These are phyloP conservation scores for Terebella lapidaria DNA, from an alignment of 2,888 invertebrate species.

Conservation along the genomic window DNA sequence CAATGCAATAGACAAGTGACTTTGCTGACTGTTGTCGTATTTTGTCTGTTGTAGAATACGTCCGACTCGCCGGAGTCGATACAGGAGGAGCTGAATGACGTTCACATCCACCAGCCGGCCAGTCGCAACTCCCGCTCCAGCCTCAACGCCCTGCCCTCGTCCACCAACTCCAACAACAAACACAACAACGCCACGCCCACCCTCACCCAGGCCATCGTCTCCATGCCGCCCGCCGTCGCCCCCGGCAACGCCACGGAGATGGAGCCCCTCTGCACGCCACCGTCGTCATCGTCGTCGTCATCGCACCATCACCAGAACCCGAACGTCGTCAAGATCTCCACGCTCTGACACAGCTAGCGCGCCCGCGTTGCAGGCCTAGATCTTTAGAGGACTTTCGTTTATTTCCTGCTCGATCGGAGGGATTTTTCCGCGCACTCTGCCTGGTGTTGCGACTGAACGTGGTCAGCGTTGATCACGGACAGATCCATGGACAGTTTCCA, in stretches of 20 bases:
- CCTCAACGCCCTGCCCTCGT: slow-evolving; percentile 33
- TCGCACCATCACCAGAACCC: not conserved
- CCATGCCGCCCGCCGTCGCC: slow-evolving; percentile 2
- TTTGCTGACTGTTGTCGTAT: no score
- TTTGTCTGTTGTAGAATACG: no score
- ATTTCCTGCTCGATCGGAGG: no score
- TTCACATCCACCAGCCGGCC: slow-evolving; percentile 37
- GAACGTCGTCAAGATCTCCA: not conserved
- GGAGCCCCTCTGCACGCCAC: not conserved
- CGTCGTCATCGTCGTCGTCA: not conserved
- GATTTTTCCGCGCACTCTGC: no score
- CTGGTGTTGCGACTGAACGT: no score
- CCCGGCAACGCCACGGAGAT: not conserved
- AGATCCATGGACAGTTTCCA: no score
- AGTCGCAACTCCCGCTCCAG: slow-evolving; percentile 39
- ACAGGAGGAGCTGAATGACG: slow-evolving; percentile 43
- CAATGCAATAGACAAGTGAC: no score
- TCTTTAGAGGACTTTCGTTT: no score
- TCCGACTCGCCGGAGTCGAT: slow-evolving; percentile 26
- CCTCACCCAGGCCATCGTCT: slow-evolving; percentile 3
- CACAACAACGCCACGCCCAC: slow-evolving; percentile 15
- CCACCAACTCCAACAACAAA: slow-evolving; percentile 25
- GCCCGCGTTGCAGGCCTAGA: no score
- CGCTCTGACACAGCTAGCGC: no score
- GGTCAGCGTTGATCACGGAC: no score